phyloP scores from a whole-genome alignment of 2,797 vertebrate genomes.

The Crypturellus tataupa region DNA sequence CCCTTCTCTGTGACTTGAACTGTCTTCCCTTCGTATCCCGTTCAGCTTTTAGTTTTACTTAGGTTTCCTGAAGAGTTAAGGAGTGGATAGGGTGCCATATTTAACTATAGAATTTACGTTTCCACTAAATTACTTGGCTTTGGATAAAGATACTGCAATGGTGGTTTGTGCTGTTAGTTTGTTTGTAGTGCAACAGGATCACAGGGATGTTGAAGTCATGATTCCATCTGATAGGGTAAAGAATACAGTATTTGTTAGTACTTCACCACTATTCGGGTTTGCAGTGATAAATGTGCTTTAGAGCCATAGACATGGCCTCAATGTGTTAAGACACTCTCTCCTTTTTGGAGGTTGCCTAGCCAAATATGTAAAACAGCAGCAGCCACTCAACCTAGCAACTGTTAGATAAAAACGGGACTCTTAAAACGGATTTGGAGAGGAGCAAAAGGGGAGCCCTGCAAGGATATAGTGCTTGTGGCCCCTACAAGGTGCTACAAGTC shows the following conservation, averaged over 20 bases:
- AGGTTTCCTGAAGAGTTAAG: background rate
- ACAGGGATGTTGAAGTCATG: background rate
- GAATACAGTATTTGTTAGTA: background rate
- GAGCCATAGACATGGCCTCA: background rate
- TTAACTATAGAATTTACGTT: background rate
- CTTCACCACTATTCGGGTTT: background rate
- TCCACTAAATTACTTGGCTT: background rate
- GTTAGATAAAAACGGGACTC: background rate
- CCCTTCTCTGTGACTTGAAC: background rate
- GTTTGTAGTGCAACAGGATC: background rate
- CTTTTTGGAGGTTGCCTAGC: background rate
- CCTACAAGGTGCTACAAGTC: fast-evolving
- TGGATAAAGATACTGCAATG: background rate
- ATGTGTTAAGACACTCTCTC: background rate
- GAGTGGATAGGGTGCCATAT: background rate
- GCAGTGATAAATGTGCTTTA: background rate
- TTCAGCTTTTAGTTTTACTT: background rate
- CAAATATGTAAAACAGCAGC: background rate
- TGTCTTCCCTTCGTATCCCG: background rate
- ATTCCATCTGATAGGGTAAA: background rate
- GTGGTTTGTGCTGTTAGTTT: background rate
- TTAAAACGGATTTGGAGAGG: background rate
- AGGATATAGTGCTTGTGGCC: background rate
- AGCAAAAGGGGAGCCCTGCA: fast-evolving
- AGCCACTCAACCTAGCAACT: background rate